These are phyloP conservation scores for Halcyon senegalensis DNA, from an alignment of 2,113 vertebrate species.

Conservation along the genomic window DNA sequence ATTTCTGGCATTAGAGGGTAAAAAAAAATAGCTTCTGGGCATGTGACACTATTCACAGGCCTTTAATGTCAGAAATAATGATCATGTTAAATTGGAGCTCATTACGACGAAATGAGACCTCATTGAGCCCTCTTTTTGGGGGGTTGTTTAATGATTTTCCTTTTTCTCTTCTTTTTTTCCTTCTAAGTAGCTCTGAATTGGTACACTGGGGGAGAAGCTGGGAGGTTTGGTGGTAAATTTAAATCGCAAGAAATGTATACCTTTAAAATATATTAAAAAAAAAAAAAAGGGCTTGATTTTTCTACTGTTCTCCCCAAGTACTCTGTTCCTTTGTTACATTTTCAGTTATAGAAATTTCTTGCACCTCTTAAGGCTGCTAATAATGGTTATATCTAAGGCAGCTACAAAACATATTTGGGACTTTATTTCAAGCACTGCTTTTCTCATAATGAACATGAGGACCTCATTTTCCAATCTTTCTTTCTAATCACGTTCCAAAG, in stretches of 20 bases:
- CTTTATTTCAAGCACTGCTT: slow-evolving; percentile 72
- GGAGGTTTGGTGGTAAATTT: slow-evolving; percentile 73
- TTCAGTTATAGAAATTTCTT: slow-evolving; percentile 70
- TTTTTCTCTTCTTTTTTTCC: slow-evolving; percentile 61
- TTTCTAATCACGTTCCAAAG: slow-evolving; percentile 62
- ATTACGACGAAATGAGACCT: slow-evolving; percentile 81
- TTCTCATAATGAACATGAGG: slow-evolving; percentile 72
- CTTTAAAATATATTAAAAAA: slow-evolving; percentile 48
- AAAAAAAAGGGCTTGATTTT: slow-evolving; percentile 48
- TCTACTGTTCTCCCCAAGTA: slow-evolving; percentile 70
- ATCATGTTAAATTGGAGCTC: slow-evolving; percentile 83
- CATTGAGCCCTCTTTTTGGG: slow-evolving; percentile 77
- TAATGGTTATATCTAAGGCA: slow-evolving; percentile 73
- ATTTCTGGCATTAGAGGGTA: slow-evolving; percentile 81
- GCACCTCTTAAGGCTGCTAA: slow-evolving; percentile 73
- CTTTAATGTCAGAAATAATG: slow-evolving; percentile 86
- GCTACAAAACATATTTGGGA: slow-evolving; percentile 73
- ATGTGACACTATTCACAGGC: slow-evolving; percentile 81
- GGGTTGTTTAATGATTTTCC: slow-evolving; percentile 73
- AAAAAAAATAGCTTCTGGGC: slow-evolving; percentile 80
- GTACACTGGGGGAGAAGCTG: slow-evolving; percentile 60
- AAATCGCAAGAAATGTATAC: slow-evolving; percentile 68
- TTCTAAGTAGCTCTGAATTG: slow-evolving; percentile 67
- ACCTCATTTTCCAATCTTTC: slow-evolving; percentile 70
- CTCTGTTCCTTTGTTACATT: slow-evolving; percentile 73